Evolutionary conservation across 1,140 invertebrate genomes (phyloP).

Genomic region (Pemphigus obesinymphae): DNA sequence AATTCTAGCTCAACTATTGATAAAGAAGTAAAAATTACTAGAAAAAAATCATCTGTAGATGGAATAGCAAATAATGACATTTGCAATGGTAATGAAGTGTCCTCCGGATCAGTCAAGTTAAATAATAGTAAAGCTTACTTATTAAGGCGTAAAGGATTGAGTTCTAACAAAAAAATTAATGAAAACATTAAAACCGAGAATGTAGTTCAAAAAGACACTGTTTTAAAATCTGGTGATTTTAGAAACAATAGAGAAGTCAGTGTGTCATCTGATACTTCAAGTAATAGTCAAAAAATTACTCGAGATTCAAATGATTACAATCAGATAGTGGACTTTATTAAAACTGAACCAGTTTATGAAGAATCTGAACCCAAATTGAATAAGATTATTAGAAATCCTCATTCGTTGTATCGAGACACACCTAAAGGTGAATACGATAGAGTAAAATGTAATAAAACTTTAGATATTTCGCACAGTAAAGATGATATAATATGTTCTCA

Average conservation of each 20-base stretch:
- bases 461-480: background rate
- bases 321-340: background rate
- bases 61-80: background rate
- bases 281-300: background rate
- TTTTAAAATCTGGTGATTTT: background rate
- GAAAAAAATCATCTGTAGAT: background rate
- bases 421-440: background rate
- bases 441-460: background rate
- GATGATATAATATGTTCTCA: background rate
- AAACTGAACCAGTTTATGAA: background rate
- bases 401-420: background rate
- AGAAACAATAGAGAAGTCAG: background rate
- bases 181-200: background rate
- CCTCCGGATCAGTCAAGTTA: background rate
- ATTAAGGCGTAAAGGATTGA: background rate
- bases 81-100: background rate
- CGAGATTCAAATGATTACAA: background rate
- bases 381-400: background rate
- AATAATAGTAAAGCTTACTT: conserved; percentile 2
- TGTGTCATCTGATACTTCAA: background rate
- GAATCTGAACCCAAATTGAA: background rate
- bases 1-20: background rate
- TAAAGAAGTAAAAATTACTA: background rate
- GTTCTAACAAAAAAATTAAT: background rate
- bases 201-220: background rate